Percentiles rank a stretch among this genome's conserved stretches.
Conservation (phyloP, 2,888 invertebrate genomes). For the Watsonalla cultraria region DNA sequence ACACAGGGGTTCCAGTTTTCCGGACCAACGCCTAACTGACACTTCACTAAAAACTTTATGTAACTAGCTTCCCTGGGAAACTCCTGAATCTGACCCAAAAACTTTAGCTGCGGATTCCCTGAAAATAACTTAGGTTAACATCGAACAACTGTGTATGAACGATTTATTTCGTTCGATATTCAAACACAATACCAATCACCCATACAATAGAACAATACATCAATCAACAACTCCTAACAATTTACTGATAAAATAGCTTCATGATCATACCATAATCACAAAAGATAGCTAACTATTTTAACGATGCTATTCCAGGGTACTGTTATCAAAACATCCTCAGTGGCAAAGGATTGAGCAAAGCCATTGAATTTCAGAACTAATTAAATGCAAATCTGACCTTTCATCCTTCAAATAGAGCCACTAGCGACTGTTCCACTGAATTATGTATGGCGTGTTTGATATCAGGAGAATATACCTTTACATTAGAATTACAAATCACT, state of each 20-base stretch:
- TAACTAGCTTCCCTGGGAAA: not conserved
- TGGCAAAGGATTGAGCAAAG: not conserved
- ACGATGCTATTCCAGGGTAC: not conserved
- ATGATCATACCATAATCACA: not conserved
- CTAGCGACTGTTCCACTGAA: constrained; percentile 1
- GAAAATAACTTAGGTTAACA: too few species aligned
- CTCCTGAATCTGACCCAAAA: not conserved
- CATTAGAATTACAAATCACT: not conserved
- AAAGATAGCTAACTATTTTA: not conserved
- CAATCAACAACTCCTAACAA: not conserved
- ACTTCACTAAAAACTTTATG: not conserved
- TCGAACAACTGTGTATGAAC: too few species aligned
- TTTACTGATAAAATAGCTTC: not conserved
- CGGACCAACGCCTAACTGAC: constrained; percentile 5
- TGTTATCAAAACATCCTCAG: not conserved
- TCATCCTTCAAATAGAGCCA: constrained; percentile 15
- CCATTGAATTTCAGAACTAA: constrained; percentile 17
- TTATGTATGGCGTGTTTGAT: not conserved
- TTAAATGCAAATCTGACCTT: constrained; percentile 36
- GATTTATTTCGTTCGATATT: too few species aligned
- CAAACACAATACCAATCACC: too few species aligned
- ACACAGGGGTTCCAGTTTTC: constrained; percentile 15
- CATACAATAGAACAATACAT: too few species aligned
- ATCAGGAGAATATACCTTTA: not conserved
- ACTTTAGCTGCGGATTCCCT: not conserved